These are phyloP conservation scores for Tachina lurida DNA, from an alignment of 2,888 invertebrate genomes.

Conservation along the genomic window DNA sequence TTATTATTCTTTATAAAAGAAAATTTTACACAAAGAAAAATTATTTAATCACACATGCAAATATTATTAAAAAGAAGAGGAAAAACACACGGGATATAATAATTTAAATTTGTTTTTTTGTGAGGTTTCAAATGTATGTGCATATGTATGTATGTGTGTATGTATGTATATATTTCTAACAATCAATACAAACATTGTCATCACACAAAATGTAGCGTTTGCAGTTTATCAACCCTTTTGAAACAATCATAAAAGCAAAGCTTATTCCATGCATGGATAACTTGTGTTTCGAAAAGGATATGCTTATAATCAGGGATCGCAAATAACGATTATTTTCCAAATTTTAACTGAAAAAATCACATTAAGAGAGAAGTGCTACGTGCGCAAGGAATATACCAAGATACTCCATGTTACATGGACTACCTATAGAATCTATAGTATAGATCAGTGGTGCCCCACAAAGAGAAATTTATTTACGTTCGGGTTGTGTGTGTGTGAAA, in stretches of 20 bases:
- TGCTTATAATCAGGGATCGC: too few relatives aligned
- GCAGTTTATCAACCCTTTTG: conserved; percentile 45
- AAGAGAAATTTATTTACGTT: too few relatives aligned
- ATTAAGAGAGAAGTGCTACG: too few relatives aligned
- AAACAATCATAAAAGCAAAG: conserved; percentile 1
- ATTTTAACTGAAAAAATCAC: too few relatives aligned
- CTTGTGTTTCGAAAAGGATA: neutral
- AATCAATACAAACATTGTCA: neutral
- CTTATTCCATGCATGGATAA: neutral
- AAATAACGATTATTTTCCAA: too few relatives aligned
- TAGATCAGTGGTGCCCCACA: too few relatives aligned
- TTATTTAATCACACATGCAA: conserved; percentile 23
- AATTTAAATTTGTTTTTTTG: conserved; percentile 36
- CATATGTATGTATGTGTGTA: neutral
- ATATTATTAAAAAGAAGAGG: neutral
- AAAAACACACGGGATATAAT: neutral
- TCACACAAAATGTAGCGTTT: conserved; percentile 46
- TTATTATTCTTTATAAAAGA: neutral
- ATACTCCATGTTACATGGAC: too few relatives aligned
- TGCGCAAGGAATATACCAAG: too few relatives aligned
- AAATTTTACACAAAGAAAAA: conserved; percentile 32
- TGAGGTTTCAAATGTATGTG: neutral
- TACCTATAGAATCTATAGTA: too few relatives aligned
- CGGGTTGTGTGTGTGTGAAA: too few relatives aligned
- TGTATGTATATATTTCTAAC: neutral